phyloP scores from a whole-genome alignment of 1,140 invertebrate species.

The Pararge aegeria region DNA sequence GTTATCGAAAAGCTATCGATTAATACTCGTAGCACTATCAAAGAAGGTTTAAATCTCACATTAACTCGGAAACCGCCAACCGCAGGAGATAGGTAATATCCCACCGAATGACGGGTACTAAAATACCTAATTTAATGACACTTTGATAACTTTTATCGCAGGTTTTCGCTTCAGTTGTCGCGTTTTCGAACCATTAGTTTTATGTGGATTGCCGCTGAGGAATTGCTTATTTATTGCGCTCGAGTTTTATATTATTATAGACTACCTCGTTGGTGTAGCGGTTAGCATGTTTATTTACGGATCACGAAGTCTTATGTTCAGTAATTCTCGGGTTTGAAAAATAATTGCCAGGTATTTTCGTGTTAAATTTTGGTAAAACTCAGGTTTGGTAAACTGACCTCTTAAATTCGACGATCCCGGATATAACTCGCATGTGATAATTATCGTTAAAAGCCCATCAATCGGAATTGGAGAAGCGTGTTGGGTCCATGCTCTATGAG shows the following conservation, averaged over 20 bases:
- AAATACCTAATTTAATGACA: constrained; percentile 74
- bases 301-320: too few relatives aligned
- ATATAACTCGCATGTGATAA: too few relatives aligned
- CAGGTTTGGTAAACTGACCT: too few relatives aligned
- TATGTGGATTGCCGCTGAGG: constrained; percentile 66
- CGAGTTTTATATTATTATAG: constrained; percentile 28
- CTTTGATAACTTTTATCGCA: constrained; percentile 77
- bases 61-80: constrained; percentile 21
- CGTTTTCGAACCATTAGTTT: constrained; percentile 75
- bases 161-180: constrained; percentile 70
- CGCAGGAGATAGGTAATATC: constrained; percentile 37
- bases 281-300: too few relatives aligned
- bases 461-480: too few relatives aligned
- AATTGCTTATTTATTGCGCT: constrained; percentile 64
- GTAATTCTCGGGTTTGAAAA: too few relatives aligned
- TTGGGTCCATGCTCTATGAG: too few relatives aligned
- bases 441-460: too few relatives aligned
- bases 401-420: too few relatives aligned
- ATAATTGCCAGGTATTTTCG: too few relatives aligned
- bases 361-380: too few relatives aligned
- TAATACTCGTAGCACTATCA: neutral
- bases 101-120: constrained; percentile 51
- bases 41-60: constrained; percentile 2
- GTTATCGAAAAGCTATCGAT: neutral
- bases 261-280: too few relatives aligned